Base-by-base conservation (phyloP, 2,888 invertebrate species). In the Callinectes sapidus region DNA sequence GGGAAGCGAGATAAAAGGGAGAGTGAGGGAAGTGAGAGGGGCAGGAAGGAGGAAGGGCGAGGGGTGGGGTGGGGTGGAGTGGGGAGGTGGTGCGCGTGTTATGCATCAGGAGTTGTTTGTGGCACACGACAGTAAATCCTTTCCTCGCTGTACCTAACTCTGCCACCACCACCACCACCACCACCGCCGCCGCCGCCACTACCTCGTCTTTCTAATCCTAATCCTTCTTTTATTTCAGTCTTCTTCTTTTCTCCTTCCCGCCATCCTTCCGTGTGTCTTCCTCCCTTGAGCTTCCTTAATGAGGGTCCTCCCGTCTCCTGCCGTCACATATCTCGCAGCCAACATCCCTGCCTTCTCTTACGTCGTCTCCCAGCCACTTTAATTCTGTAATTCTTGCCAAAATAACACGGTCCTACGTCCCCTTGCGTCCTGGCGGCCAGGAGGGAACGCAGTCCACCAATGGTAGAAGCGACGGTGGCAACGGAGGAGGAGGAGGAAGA, bases 341-440 rank as follows among this genome's bases (percentile, higher is more conserved):
- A 35, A 35, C 81, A 81, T 81, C 81, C 81, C 81, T 1, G 14
- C 13, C 81, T 14, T 32, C 81, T 35, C 81, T 35, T 81, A 32
- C 81, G 32, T 81, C 35, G 81, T 81, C 81, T 35, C 81, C 81
- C 1, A 71, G 81, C 81, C 35, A 81, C 81, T 81, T 35, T 14
- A 81, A 81, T 81, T 81, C 81, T 81, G 81, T 81, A 81, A 81
- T 35, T 81, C 81, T 81, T 81, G 81, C 81, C 81, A 16, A 28
- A 14, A 81, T 81, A 81, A 81, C 81, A 81, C 81, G 81, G 81
- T 81, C 35, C 14, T 35, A 6, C 32, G 32, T 81, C 81, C 35
- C 16, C 3, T 35, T 81, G 81, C 35, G 81, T 81, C 81, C 81
- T 81, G 81, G 14, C 81, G 35, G 71, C 16, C 32, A 81, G 81